These are phyloP conservation scores for Gobio gobio DNA, from an alignment of 2,113 vertebrate genomes.

Conservation along the genomic window DNA sequence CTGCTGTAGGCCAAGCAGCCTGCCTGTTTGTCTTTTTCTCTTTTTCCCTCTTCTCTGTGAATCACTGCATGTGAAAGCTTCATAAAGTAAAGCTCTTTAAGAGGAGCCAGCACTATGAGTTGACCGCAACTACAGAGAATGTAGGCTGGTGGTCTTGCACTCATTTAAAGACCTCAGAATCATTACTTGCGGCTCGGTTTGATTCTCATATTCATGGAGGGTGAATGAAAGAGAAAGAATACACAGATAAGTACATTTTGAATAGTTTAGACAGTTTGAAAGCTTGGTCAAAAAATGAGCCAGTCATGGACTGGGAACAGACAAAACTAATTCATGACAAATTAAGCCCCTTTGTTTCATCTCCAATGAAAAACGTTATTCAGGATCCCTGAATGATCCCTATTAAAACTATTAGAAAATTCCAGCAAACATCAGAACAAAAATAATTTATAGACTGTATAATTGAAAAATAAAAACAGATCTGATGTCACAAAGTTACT, in stretches of 20 bases:
- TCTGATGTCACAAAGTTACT: neutral
- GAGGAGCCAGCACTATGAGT: slow-evolving; percentile 12
- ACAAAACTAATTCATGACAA: neutral
- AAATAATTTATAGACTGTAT: neutral
- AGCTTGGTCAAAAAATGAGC: neutral
- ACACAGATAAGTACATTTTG: neutral
- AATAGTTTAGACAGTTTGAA: neutral
- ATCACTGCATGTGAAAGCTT: neutral
- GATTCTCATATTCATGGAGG: neutral
- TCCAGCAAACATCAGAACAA: neutral
- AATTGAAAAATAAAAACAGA: neutral
- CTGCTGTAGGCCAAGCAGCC: slow-evolving; percentile 26
- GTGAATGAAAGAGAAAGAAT: neutral
- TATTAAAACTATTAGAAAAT: neutral
- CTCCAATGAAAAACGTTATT: neutral
- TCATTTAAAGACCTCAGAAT: slow-evolving; percentile 9
- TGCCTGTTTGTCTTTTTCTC: neutral
- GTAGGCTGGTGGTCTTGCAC: neutral
- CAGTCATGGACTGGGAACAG: slow-evolving; percentile 1
- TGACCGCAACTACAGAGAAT: slow-evolving; percentile 36
- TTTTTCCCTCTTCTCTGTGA: slow-evolving; percentile 34
- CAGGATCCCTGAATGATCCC: neutral
- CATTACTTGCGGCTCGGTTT: neutral
- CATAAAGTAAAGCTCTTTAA: slow-evolving; percentile 14
- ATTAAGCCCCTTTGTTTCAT: neutral